Percentiles rank a stretch among this genome's conserved stretches.
These are phyloP conservation scores for Staurois parvus DNA, from an alignment of 2,797 vertebrate genomes.

Conservation along the genomic window DNA sequence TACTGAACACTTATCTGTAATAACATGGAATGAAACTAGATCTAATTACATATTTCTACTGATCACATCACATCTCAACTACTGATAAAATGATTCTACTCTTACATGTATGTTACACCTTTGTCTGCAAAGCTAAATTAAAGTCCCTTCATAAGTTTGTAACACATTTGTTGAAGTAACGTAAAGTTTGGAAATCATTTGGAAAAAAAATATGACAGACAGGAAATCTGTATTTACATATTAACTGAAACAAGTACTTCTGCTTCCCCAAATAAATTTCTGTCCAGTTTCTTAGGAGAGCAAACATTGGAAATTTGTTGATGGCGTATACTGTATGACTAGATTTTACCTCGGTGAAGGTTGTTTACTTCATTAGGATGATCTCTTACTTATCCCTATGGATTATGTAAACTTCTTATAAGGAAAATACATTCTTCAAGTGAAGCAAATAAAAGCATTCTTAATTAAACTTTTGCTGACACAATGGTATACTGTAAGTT, in stretches of 20 bases:
- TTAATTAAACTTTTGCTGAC: not conserved
- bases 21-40: no score
- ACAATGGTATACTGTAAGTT: no score
- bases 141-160: conserved; percentile 1
- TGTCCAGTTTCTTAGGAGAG: conserved; percentile 8
- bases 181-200: conserved; percentile 6
- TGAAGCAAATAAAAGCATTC: not conserved
- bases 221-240: conserved; percentile 23
- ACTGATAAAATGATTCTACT: no score
- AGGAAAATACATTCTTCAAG: conserved; percentile 3
- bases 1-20: no score
- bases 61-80: no score
- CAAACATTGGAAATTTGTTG: conserved; percentile 34
- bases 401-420: conserved; percentile 12
- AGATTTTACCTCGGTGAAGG: not conserved
- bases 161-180: not conserved
- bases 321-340: not conserved
- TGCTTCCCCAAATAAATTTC: conserved; percentile 22
- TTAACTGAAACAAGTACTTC: conserved; percentile 16
- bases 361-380: conserved; percentile 20
- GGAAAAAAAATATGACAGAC: not conserved
- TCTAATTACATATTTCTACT: no score
- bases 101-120: no score
- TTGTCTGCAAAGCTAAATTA: not conserved
- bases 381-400: not conserved